Evolutionary conservation across 2,113 vertebrate species (phyloP).

Genomic region (Ascaphus truei): DNA sequence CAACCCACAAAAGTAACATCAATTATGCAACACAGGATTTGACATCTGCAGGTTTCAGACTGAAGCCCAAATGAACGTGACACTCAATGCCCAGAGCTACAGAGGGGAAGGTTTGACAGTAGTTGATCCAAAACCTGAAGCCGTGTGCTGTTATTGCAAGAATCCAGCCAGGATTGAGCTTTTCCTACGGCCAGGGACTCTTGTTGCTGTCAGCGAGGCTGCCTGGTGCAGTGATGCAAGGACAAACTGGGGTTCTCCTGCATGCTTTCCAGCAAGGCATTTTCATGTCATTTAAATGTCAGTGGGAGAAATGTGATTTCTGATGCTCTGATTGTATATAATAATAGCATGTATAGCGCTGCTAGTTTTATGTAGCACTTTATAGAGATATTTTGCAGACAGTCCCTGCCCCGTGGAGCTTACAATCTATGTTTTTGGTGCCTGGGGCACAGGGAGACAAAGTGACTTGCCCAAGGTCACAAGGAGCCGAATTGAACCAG

Average conservation of each 20-base stretch:
- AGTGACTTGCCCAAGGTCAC: no score
- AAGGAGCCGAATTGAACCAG: no score
- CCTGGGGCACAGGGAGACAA: no score
- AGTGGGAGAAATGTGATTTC: slow-evolving; percentile 9
- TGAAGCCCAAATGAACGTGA: not conserved
- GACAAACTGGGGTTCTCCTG: not conserved
- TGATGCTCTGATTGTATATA: not conserved
- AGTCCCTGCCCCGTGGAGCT: no score
- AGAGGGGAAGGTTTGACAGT: not conserved
- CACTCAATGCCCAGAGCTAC: not conserved
- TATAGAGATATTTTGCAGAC: no score
- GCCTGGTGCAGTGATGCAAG: not conserved
- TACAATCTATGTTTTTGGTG: no score
- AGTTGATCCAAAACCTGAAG: not conserved
- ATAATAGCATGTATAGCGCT: no score
- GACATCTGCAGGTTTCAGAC: no score
- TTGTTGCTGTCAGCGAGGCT: not conserved
- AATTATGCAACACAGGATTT: not conserved
- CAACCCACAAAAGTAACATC: not conserved
- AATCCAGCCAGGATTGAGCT: not conserved
- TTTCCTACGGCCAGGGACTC: not conserved
- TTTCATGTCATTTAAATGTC: slow-evolving; percentile 12
- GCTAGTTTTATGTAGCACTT: no score
- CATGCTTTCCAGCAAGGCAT: not conserved
- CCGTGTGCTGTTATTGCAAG: not conserved